Conservation (phyloP, 2,888 invertebrate species). For the Terebella lapidaria region DNA sequence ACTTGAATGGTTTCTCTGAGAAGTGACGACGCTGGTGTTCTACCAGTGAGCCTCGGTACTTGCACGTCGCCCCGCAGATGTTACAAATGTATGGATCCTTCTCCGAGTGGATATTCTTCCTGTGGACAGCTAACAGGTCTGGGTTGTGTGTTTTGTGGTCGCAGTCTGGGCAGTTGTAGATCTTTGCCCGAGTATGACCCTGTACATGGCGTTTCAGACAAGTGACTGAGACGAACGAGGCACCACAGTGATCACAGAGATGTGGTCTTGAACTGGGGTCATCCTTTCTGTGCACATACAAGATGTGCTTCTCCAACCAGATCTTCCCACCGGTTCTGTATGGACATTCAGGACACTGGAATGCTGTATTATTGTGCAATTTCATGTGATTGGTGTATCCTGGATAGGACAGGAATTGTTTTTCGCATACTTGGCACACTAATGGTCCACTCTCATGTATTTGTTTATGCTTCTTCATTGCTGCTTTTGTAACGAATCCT, state of each 20-base stretch:
- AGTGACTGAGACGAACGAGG: neutral
- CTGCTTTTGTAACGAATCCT: too few species aligned
- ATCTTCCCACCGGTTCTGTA: neutral
- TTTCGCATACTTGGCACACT: neutral
- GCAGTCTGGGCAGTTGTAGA: neutral
- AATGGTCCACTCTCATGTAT: neutral
- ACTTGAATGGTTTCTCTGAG: neutral
- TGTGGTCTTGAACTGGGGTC: neutral
- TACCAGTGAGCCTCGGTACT: neutral
- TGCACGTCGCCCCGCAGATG: neutral
- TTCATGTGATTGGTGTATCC: neutral
- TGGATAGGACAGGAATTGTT: neutral
- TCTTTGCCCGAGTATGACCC: neutral
- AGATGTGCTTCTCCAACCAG: neutral
- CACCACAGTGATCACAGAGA: neutral
- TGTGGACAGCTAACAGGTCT: neutral
- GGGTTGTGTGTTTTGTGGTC: neutral
- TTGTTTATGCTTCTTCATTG: neutral
- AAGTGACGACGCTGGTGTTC: neutral
- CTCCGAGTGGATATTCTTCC: neutral
- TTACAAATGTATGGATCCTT: neutral
- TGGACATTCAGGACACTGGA: neutral
- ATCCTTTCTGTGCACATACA: neutral
- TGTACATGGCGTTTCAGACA: neutral
- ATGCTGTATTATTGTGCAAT: neutral